Evolutionary conservation across 1,140 invertebrate species (phyloP), one percentile per base, ranked within the genome.

Genomic region (Drosophila chauvacae): DNA sequence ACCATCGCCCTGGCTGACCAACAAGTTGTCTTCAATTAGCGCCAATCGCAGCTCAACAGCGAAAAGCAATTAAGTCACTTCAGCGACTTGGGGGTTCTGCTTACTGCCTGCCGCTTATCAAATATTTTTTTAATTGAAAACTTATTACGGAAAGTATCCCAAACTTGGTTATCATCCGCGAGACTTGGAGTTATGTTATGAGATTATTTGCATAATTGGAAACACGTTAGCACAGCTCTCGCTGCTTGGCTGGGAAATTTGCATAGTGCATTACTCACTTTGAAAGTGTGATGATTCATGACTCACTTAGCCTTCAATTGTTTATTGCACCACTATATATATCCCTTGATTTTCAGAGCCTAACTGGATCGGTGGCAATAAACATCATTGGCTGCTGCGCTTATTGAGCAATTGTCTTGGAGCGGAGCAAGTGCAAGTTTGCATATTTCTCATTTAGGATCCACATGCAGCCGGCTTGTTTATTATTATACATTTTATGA

Each of bases 21-120:
- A 73, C 85, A 81, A 78, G 85, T 90, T 88, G 81, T 60, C 86
- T 81, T 90, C 85, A 88, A 88, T 88, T 88, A 88, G 85, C 86
- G 85, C 78, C 81, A 88, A 88, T 88, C 85, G 77, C 44, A 47
- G 85, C 50, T 53, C 60, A 88, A 88, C 85, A 88, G 79, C 85
- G 86, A 88, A 88, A 88, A 81, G 69, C 85, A 88, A 88, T 88
- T 88, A 88, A 88, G 86, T 81, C 78, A 77, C 80, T n/a, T 41
- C 37, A 68, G 13, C 73, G 35, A 39, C 71, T 76, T 76, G 73
- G 71, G 71, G 44, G 71, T 62, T 76, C 72, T 37, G 28, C 45
- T 18, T 37, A 35, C 30, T 13, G 42, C 42, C 30, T 13, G 37
- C 23, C 20, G 23, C 73, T 62, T 77, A 66, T 77, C 55, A 70